Base-by-base conservation (phyloP, 2,797 vertebrate species). In the Falco berigora region DNA sequence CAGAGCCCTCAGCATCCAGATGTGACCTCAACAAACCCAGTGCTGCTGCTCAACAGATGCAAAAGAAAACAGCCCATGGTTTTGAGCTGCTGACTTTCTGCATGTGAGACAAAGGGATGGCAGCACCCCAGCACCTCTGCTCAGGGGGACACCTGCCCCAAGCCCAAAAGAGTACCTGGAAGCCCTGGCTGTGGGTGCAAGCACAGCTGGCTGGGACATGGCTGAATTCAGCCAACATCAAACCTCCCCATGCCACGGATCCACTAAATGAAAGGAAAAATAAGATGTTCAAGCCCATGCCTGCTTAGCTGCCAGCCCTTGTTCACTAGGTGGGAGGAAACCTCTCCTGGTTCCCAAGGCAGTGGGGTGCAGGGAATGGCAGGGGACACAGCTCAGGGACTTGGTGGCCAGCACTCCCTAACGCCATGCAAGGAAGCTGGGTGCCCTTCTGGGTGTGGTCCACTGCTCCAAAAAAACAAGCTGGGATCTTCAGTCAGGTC, bases 391-490 rank as follows among this genome's bases (percentile, higher is more conserved):
- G 74, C 38, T 86, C 79, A 58, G 50, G 89, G n/a, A 69, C 22
- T 90, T 3, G 3, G 32, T 40, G 72, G 66, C 63, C 80, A 87
- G 72, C 0, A 0, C 36, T 85, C 50, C 44, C 14, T 61, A 89
- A 93, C 0, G 9, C 68, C 96, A 97, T 95, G 94, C 96, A 96
- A 61, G 27, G 32, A 18, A 96, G 85, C 49, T 53, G 42, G 61
- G 68, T 3, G 5, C 71, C 68, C 30, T 79, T 85, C 68, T 58
- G 53, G 42, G 30, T 74, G 74, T 80, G 67, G 38, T n/a, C 28
- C 58, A 42, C n/a, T 76, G 59, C 25, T 92, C 73, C 69, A 80
- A 83, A 63, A 88, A 76, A 67, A 12, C 79, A 96, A 90, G 94
- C 82, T 88, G 78, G 44, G 56, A 64, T 76, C 58, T 92, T 94